Base-by-base conservation (phyloP, 1,140 invertebrate genomes). In the Aphidius ervi region DNA sequence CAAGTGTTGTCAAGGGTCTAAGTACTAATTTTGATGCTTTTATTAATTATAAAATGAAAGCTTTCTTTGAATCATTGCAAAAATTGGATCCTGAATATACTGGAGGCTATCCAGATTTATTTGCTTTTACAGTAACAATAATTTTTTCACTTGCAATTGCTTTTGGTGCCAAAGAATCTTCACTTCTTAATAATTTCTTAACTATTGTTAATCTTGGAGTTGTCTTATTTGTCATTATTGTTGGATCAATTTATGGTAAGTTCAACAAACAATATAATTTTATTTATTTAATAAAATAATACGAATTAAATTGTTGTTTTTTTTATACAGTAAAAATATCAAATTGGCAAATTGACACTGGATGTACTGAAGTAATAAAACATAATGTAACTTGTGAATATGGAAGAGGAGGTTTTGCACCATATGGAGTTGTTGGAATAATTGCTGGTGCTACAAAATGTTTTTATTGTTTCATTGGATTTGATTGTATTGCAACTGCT, bases 1-100 rank as follows among this genome's bases (percentile, higher is more conserved):
- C 95, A 5, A 93, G 92, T 65, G 92, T 97, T n/a, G 94, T 94
- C 2, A 86, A 92, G 69, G 95, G 93, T 20, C 86, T 95, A 71
- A 93, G 92, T 70, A 89, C 88, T 56, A 96, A 96, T 69, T 85
- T 97, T 10, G 94, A 97, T 73, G 86, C 88, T 6, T 74, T 97
- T 1, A 81, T 88, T 53, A 83, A 88, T 66, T 85, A 92, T 61
- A 82, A 82, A 10, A 94, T 97, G 78, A 83, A 83, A 20, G 82
- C 2, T 86, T 96, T 60, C 78, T 79, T 10, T 76, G 31, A 6
- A 31, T 40, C 3, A 61, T 61, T 23, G 76, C 88, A 0, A 92
- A 94, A 0, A 70, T 89, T 48, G 74, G 93, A 0, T 70, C 86
- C 4, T 88, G 89, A 68, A 74, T 94, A 37, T 87, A 88, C 0